phyloP scores from a whole-genome alignment of 2,797 vertebrate genomes.

The Somateria mollissima region DNA sequence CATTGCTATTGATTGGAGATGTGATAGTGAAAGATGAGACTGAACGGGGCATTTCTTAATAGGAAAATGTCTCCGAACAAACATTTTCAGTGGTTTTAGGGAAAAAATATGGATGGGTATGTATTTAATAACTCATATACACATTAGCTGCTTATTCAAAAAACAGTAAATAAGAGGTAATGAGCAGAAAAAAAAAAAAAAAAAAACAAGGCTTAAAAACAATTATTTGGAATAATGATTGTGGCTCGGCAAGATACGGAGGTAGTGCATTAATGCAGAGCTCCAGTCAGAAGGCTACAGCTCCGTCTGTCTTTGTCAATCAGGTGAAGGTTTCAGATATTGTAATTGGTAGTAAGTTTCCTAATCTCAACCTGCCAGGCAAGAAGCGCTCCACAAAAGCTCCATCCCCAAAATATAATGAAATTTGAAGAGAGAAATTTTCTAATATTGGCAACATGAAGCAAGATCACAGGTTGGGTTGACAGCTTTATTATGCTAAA shows the following conservation, averaged over 20 bases:
- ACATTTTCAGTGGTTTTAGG: background rate
- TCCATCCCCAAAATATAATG: constrained; percentile 29
- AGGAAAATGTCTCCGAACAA: background rate
- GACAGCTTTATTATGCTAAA: constrained; percentile 64
- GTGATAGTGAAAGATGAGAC: constrained; percentile 38
- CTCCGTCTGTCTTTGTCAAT: constrained; percentile 19
- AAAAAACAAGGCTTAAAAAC: background rate
- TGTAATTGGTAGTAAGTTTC: constrained; percentile 66
- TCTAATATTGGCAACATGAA: background rate
- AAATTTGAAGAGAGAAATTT: constrained; percentile 23
- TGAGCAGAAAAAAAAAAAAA: background rate
- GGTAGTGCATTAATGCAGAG: background rate
- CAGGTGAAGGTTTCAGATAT: constrained; percentile 39
- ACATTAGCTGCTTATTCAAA: background rate
- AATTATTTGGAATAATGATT: background rate
- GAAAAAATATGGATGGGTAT: background rate
- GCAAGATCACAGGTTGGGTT: constrained; percentile 28
- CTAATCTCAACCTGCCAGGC: constrained; percentile 66
- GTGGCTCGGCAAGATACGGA: background rate
- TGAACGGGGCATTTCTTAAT: background rate
- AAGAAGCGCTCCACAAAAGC: constrained; percentile 59
- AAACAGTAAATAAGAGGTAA: background rate
- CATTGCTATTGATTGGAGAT: constrained; percentile 15
- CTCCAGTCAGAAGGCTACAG: background rate
- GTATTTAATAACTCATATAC: background rate